Base-by-base conservation (phyloP, 2,888 invertebrate species). In the Ligdia adustata region DNA sequence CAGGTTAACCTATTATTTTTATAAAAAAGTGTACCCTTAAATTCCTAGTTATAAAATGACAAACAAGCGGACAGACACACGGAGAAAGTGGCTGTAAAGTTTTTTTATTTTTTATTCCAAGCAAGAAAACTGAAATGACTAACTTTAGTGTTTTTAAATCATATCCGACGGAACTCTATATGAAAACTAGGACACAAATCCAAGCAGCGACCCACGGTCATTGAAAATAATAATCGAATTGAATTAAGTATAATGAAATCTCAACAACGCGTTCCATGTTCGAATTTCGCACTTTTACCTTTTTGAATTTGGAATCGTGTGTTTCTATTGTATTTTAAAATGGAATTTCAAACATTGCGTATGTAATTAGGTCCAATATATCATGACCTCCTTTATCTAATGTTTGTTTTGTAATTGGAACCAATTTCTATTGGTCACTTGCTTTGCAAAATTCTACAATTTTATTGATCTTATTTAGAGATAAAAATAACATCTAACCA, bases 211-310 rank as follows among this genome's bases (percentile, higher is more conserved):
- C 77, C 74, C 75, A 72, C 76, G 75, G 80, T 82, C 83, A 85
- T 84, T 82, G 82, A 79, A 85, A 86, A 84, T 84, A 80, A 83
- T 86, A 85, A 84, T 87, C 80, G 81, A 83, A 86, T 82, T 81
- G 75, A 81, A 83, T 82, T 86, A 84, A 78, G 80, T 79, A 82
- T 81, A 72, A 72, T 79, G 72, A 82, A 86, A 51, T 85, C 75
- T 75, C 77, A 81, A 82, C 80, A 83, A 80, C 78, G 76, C 72
- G 72, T 80, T 72, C 79, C 80, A 79, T 80, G 79, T 86, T 85
- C 77, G 79, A 85, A 86, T 77, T 82, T 80, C 74, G 78, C 80
- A 75, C 71, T 69, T 71, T 77, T 79, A 75, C 77, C 75, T 81
- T 77, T 79, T 87, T 80, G 81, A 87, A 86, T 89, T 89, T 75